Conservation (phyloP, 2,113 vertebrate genomes). For the Dromaius novaehollandiae region DNA sequence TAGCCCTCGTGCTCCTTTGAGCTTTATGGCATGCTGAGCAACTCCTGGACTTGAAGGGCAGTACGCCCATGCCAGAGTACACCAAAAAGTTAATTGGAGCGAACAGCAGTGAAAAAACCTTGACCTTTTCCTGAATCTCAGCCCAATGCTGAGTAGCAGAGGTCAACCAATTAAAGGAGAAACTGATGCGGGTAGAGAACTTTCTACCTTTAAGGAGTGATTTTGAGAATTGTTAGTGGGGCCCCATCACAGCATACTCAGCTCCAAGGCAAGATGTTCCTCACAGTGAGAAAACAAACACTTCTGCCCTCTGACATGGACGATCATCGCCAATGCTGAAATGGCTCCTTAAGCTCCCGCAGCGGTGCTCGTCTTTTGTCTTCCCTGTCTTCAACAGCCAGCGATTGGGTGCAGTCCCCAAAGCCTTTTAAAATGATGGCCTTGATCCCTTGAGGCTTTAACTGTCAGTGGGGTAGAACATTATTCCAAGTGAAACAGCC, state of each 20-base stretch:
- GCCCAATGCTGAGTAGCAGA: slow-evolving; percentile 19
- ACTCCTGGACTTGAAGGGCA: background rate
- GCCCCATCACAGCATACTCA: accelerated
- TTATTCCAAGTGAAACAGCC: accelerated
- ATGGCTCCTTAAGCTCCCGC: background rate
- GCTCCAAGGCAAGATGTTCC: background rate
- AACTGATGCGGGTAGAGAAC: slow-evolving; percentile 7
- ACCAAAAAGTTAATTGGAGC: slow-evolving; percentile 60
- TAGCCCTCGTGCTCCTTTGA: background rate
- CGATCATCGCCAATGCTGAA: background rate
- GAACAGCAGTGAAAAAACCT: background rate
- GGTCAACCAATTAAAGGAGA: slow-evolving; percentile 26
- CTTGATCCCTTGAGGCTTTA: background rate
- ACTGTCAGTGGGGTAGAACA: background rate
- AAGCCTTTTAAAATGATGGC: background rate
- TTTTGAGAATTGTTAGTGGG: background rate
- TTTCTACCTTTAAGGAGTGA: background rate
- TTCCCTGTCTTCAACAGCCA: background rate
- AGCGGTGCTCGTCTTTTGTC: background rate
- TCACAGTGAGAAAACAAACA: accelerated
- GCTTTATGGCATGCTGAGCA: slow-evolving; percentile 40
- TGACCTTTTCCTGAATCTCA: slow-evolving; percentile 46
- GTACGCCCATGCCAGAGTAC: background rate
- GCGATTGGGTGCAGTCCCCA: background rate
- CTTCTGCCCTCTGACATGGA: accelerated